Evolutionary conservation across 2,113 vertebrate species (phyloP).

Genomic region (Calypte anna): DNA sequence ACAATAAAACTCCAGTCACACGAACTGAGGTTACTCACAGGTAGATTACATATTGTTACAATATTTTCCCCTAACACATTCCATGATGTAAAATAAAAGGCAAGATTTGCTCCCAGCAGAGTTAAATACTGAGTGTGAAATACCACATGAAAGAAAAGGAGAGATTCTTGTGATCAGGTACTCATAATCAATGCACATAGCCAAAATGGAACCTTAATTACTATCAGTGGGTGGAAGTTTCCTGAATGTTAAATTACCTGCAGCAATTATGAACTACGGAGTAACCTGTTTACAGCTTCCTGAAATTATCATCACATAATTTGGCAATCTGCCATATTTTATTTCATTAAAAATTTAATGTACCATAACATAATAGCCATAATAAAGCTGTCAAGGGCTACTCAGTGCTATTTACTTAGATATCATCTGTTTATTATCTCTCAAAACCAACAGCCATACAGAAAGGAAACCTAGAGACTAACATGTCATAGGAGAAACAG

Average conservation of each 20-base stretch:
- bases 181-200: conserved; percentile 35
- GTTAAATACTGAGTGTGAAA: conserved; percentile 17
- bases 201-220: conserved; percentile 48
- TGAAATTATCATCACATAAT: conserved; percentile 62
- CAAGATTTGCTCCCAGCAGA: background rate
- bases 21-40: background rate
- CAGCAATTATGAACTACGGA: conserved; percentile 51
- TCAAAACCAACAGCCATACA: conserved; percentile 5
- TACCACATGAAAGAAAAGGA: background rate
- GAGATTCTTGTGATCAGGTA: conserved; percentile 21
- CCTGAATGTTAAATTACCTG: conserved; percentile 66
- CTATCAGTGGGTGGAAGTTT: conserved; percentile 62
- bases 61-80: background rate
- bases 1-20: background rate
- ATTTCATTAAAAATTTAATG: conserved; percentile 66
- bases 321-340: conserved; percentile 66
- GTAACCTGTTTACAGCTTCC: conserved; percentile 64
- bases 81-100: background rate
- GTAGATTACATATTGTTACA: background rate
- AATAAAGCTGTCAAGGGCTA: conserved; percentile 61
- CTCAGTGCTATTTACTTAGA: conserved; percentile 17
- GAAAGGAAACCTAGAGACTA: background rate
- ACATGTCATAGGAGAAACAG: background rate
- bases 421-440: conserved; percentile 33
- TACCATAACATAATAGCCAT: conserved; percentile 45